These are phyloP conservation scores for Neolamprologus devosi DNA, from an alignment of 2,113 vertebrate genomes.

Conservation along the genomic window DNA sequence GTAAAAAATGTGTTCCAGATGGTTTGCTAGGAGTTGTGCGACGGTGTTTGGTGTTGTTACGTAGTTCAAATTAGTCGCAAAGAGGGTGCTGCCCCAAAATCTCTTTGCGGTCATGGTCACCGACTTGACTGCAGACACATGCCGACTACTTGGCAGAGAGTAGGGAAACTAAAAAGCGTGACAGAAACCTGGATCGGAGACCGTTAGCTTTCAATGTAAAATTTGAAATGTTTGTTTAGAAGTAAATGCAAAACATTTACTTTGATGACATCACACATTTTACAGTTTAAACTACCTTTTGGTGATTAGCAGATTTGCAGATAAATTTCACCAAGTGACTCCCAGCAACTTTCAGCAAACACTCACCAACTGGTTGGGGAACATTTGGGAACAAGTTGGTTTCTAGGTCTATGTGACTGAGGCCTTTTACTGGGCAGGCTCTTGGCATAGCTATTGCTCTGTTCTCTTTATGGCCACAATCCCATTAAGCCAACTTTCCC, in stretches of 20 bases:
- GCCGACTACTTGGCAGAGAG: neutral
- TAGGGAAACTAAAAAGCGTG: neutral
- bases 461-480: neutral
- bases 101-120: neutral
- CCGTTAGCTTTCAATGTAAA: neutral
- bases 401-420: neutral
- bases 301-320: neutral
- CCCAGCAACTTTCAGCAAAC: neutral
- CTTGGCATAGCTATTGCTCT: neutral
- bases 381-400: neutral
- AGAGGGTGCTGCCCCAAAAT: neutral
- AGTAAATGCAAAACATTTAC: accelerated
- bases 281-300: neutral
- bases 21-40: neutral
- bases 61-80: neutral
- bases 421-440: neutral
- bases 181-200: neutral
- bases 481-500: neutral
- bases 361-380: neutral
- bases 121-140: neutral
- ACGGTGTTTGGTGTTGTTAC: accelerated
- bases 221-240: neutral
- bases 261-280: neutral
- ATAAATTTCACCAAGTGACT: neutral
- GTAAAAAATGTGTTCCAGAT: neutral